Base-by-base conservation (phyloP, 2,797 vertebrate species). In the Mareca penelope region DNA sequence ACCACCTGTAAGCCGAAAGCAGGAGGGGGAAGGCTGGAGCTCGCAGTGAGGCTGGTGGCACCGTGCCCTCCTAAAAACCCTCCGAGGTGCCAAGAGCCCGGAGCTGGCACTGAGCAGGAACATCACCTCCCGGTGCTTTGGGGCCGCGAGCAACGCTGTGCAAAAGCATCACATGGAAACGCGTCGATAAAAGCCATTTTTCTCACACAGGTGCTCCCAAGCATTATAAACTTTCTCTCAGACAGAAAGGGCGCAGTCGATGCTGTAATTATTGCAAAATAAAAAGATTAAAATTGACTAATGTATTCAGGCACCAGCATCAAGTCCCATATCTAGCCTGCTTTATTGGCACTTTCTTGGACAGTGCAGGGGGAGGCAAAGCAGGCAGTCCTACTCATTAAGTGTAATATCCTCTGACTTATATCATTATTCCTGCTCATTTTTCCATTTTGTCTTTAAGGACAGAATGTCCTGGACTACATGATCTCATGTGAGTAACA, bases 281-380 rank as follows among this genome's bases (percentile, higher is more conserved):
- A 91, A 97, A 97, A 96, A 93, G 83, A 97, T 96, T 97, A 96
- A 96, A 96, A 96, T 96, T 97, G 95, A 89, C 65, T 97, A 95
- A 97, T 95, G 77, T 92, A 89, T 96, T 94, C 96, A 92, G 92
- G 78, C 87, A 90, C 88, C 89, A 91, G 93, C 80, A 94, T 78
- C 70, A 69, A 95, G 89, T 78, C 95, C 88, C 95, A 86, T 92
- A 94, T 93, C 89, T 92, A 65, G 95, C 88, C 90, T 53, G 82
- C 89, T 96, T 95, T 94, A 96, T 97, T 1, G 42, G 67, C 80
- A 63, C 78, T 91, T 93, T 96, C 88, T 94, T 80, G 88, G 64
- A 76, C 60, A 80, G 39, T 68, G 63, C 73, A 81, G 72, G 52
- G 69, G 22, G 40, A 87, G 78, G 39, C 3, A 5, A 94, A 78